A percentile compares a stretch with the other conserved stretches of the same genome.
Conservation (phyloP, 2,113 vertebrate species). For the Candoia aspera region DNA sequence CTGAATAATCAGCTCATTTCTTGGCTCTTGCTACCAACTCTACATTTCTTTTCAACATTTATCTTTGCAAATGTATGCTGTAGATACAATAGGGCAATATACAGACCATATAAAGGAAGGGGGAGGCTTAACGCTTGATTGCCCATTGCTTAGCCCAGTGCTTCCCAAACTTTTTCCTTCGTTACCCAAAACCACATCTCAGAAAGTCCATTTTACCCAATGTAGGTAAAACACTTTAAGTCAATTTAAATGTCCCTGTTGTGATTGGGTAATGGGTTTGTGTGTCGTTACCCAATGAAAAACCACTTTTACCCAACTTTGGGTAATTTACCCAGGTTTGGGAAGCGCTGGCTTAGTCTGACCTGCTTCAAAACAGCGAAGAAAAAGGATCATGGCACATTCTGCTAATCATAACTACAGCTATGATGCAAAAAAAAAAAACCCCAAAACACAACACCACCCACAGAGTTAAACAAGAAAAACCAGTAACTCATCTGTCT, state of each 20-base stretch:
- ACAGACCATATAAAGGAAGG: not conserved
- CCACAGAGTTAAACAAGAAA: not conserved
- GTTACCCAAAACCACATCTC: too few species aligned
- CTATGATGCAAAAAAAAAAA: not conserved
- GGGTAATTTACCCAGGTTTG: too few species aligned
- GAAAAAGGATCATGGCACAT: not conserved
- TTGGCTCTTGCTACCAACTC: not conserved
- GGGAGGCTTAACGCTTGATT: not conserved
- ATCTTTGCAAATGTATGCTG: not conserved
- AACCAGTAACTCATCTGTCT: not conserved
- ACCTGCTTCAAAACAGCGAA: not conserved
- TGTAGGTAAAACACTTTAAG: too few species aligned
- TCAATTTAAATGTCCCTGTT: too few species aligned
- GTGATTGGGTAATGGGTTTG: too few species aligned
- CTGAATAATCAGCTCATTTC: not conserved
- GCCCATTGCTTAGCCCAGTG: not conserved
- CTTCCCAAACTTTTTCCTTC: too few species aligned
- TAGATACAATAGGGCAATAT: not conserved
- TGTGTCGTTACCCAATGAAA: too few species aligned
- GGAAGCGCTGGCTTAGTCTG: not conserved
- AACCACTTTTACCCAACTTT: too few species aligned
- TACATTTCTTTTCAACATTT: not conserved
- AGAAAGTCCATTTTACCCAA: too few species aligned
- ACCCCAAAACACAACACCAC: not conserved
- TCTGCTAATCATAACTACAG: not conserved